A percentile compares a stretch with the other conserved stretches of the same genome.
Conservation (phyloP, 2,113 vertebrate species). For the Oncorhynchus masou region DNA sequence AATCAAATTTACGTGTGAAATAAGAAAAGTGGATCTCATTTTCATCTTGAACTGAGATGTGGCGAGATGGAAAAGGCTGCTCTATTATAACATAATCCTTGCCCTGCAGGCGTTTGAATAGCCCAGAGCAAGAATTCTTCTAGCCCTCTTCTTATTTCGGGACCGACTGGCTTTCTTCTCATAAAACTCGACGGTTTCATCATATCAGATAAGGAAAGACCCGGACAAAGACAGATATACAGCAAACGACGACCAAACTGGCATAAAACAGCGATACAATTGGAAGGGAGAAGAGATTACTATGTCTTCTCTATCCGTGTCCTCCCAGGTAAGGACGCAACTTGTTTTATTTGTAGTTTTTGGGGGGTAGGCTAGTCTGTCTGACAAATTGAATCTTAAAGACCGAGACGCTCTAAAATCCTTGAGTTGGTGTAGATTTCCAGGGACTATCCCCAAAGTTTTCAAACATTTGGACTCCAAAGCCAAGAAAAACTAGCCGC, state of each 20-base stretch:
- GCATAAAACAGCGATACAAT: conserved; percentile 14
- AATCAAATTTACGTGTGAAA: conserved; percentile 15
- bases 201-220: conserved; percentile 52
- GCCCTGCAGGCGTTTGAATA: conserved; percentile 78
- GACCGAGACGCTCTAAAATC: conserved; percentile 29
- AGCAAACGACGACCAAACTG: conserved; percentile 20
- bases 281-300: conserved; percentile 26
- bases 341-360: conserved; percentile 28
- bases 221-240: conserved; percentile 32
- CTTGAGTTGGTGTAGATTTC: conserved; percentile 2
- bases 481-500: conserved; percentile 8
- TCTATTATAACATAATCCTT: conserved; percentile 82
- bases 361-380: conserved; percentile 25
- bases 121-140: conserved; percentile 78
- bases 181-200: conserved; percentile 64
- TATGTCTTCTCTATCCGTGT: conserved; percentile 66
- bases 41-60: conserved; percentile 71
- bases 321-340: conserved; percentile 69
- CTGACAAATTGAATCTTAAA: conserved; percentile 36
- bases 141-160: conserved; percentile 66
- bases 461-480: conserved; percentile 5
- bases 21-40: conserved; percentile 58
- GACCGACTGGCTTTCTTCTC: conserved; percentile 69
- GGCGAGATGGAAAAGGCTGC: conserved; percentile 71
- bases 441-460: background rate